Base-by-base conservation (phyloP, 2,113 vertebrate genomes). In the Zapus hudsonius region DNA sequence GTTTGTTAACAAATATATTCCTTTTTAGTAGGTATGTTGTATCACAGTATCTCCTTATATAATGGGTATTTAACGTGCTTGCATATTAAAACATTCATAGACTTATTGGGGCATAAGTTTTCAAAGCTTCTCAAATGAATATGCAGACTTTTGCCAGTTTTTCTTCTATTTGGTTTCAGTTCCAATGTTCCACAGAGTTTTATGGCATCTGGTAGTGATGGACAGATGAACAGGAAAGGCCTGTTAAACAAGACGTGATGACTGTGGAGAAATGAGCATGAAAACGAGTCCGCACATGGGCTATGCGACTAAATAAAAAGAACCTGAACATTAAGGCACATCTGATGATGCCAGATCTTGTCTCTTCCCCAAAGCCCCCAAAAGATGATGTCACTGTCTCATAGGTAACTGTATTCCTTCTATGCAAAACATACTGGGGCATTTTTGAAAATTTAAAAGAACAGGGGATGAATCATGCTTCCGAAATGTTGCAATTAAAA, bases 391-490 rank as follows among this genome's bases (percentile, higher is more conserved):
- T 83, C 25, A 25, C 13, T 61, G 25, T 79, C 36, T 72, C 59
- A 87, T 2, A 15, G 80, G 52, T 80, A 36, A 79, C 59, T 89
- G 6, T 59, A 72, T 69, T 36, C 19, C 40, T 90, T 85, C 20
- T 83, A 79, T 94, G 57, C 4, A 86, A 93, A 88, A 61, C 83
- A 5, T 38, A 92, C 8, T 17, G 16, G 55, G 67, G 42, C 2
- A 4, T 72, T 87, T 73, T 44, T 63, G 55, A 40, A 81, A 64
- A 81, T n/a, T 42, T 91, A 76, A 83, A 90, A 79, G 40, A 86
- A 44, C n/a, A 80, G 80, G 22, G 11, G 29, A 63, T 23, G 15
- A 84, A 38, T 59, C 84, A 31, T 38, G 55, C 74, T 84, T 67
- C 38, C 27, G 59, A 92, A 84, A 44, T 89, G 74, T 2, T 80